phyloP scores from a whole-genome alignment of 2,888 invertebrate genomes.

The Sphaerophoria rueppellii region DNA sequence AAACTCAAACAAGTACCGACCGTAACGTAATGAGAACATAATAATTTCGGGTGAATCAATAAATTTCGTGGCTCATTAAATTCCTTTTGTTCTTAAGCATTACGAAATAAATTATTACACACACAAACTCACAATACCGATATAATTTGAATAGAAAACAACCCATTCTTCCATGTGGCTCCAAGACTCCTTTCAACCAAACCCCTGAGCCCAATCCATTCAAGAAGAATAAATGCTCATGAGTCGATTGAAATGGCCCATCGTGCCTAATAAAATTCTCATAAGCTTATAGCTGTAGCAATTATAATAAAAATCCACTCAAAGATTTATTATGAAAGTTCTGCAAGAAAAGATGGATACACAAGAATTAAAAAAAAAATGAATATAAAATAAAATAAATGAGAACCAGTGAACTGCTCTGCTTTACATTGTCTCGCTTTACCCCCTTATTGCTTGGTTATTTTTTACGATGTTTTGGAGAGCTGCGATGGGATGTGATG shows the following conservation, averaged over 20 bases:
- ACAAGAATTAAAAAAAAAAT: not conserved
- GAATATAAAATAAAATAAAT: slow-evolving; percentile 5
- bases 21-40: slow-evolving; percentile 44
- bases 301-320: slow-evolving; percentile 46
- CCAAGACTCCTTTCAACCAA: not conserved
- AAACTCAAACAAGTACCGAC: slow-evolving; percentile 2
- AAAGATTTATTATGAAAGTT: slow-evolving; percentile 43
- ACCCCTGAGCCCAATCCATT: slow-evolving; percentile 14
- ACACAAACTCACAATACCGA: not conserved
- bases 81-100: slow-evolving; percentile 22
- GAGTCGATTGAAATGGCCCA: slow-evolving; percentile 25
- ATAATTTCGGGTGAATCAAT: slow-evolving; percentile 53
- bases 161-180: not conserved
- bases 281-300: slow-evolving; percentile 27
- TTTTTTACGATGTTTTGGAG: not conserved
- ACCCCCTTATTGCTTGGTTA: not conserved
- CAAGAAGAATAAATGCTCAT: slow-evolving; percentile 21
- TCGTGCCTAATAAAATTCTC: slow-evolving; percentile 11
- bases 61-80: slow-evolving; percentile 35
- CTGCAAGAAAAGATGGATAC: not conserved
- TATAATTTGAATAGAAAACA: slow-evolving; percentile 29
- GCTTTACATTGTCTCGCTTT: not conserved
- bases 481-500: not conserved
- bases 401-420: slow-evolving; percentile 8
- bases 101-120: not conserved